Base-by-base conservation (phyloP, 35 echinoderm and acorn worm species). In the Lytechinus variegatus region DNA sequence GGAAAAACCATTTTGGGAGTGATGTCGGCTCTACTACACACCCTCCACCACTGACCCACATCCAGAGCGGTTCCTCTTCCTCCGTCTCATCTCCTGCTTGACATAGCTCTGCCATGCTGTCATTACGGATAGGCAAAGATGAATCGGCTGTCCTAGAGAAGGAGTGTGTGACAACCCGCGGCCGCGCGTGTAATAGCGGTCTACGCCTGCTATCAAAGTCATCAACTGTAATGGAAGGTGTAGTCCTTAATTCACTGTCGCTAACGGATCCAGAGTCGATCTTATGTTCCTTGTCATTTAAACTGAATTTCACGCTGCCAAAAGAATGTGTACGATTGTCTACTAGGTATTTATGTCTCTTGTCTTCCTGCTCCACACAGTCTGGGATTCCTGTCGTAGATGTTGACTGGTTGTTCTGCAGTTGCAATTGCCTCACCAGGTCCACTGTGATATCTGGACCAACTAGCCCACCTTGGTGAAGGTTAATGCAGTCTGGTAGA, bases 1-100 rank as follows among this genome's bases (percentile, higher is more conserved):
- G 86, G n/a, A 94, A 79, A 87, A 99, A 99, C 98, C 98, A 99
- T 60, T 97, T 96, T 52, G 96, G 97, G 24, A 96, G 92, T 27
- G 94, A 72, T 53, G 95, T 86, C 56, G 96, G 95, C 52, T 98
- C 95, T 0, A 99, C 95, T 44, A 95, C 87, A 89, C 98, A 99
- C 27, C 98, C 97, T 13, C 97, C 98, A 52, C 98, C 97, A 93
- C 96, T 94, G 52, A 99, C 95, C 66, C 92, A 97, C n/a, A 97
- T 95, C 98, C 97, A 99, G 10, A 96, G 28, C n/a, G 96, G 27
- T 72, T 97, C 96, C 57, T 91, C 95, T 52, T 87, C 54, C 24
- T 94, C 56, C 95, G 24, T 86, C 53, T 93, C 92, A 33, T 90
- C 88, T 27, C 13, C 95, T 4, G 89, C 57, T 21, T 89, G 24